phyloP scores from a whole-genome alignment of 2,888 invertebrate species.

The Drosophila dives region DNA sequence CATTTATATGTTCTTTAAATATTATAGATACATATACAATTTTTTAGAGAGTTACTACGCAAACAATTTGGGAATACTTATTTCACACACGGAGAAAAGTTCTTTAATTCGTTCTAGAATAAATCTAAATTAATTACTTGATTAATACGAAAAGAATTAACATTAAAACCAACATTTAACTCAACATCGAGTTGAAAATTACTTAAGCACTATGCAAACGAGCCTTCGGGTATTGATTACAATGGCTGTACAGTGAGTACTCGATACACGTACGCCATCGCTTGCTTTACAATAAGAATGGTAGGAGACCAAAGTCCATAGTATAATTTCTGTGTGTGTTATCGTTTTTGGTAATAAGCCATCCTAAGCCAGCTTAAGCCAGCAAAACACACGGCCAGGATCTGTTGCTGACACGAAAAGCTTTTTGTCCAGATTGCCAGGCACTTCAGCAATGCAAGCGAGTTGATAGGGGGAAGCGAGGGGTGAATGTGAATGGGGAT shows the following conservation, averaged over 20 bases:
- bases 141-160: neutral
- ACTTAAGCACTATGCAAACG: constrained; percentile 11
- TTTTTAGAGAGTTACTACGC: neutral
- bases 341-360: constrained; percentile 59
- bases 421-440: constrained; percentile 61
- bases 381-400: constrained; percentile 57
- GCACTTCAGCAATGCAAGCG: constrained; percentile 30
- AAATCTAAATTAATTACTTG: neutral
- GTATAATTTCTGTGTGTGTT: constrained; percentile 28
- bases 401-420: constrained; percentile 64
- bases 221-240: constrained; percentile 22
- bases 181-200: constrained; percentile 12
- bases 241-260: constrained; percentile 15
- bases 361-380: constrained; percentile 60
- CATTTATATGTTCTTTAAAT: neutral
- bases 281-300: neutral
- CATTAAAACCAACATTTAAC: neutral
- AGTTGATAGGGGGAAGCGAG: neutral
- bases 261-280: neutral
- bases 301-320: neutral
- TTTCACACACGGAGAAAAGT: neutral
- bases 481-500: neutral
- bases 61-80: neutral
- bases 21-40: neutral
- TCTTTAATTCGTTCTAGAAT: neutral